A percentile compares a stretch with the other conserved stretches of the same genome.
These are phyloP conservation scores for Oryctes rhinoceros DNA, from an alignment of 1,140 invertebrate genomes.

Conservation along the genomic window DNA sequence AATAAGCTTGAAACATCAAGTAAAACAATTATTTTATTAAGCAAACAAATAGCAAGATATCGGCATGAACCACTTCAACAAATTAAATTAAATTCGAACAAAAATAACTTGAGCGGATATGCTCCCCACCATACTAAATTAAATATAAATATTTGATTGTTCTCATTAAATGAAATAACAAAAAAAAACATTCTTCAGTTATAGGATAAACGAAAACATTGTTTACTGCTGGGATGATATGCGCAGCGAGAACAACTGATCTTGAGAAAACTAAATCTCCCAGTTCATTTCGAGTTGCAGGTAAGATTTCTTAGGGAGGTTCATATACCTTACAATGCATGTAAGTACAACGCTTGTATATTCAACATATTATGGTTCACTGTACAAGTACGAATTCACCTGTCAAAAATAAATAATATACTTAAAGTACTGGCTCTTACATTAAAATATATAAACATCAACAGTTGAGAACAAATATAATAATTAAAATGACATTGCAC, in stretches of 20 bases:
- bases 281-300: slow-evolving; percentile 27
- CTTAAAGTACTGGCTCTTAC: slow-evolving; percentile 61
- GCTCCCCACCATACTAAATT: too few species aligned
- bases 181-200: too few species aligned
- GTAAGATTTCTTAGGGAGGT: slow-evolving; percentile 33
- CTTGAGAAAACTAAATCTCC: slow-evolving; percentile 13
- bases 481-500: slow-evolving; percentile 54
- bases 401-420: slow-evolving; percentile 58
- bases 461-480: slow-evolving; percentile 57
- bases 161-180: too few species aligned
- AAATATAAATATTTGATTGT: too few species aligned
- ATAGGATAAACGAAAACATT: too few species aligned
- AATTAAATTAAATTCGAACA: too few species aligned
- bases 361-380: slow-evolving; percentile 45
- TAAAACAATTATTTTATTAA: background rate
- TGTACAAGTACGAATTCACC: slow-evolving; percentile 51
- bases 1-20: background rate
- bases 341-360: slow-evolving; percentile 47
- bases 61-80: too few species aligned
- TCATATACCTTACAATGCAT: slow-evolving; percentile 19
- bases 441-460: slow-evolving; percentile 62
- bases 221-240: too few species aligned
- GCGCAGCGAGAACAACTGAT: too few species aligned
- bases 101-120: too few species aligned
- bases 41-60: background rate